Evolutionary conservation across 2,888 invertebrate species (phyloP), one percentile per base, ranked within the genome.

Genomic region (Dysmachus trigonus): DNA sequence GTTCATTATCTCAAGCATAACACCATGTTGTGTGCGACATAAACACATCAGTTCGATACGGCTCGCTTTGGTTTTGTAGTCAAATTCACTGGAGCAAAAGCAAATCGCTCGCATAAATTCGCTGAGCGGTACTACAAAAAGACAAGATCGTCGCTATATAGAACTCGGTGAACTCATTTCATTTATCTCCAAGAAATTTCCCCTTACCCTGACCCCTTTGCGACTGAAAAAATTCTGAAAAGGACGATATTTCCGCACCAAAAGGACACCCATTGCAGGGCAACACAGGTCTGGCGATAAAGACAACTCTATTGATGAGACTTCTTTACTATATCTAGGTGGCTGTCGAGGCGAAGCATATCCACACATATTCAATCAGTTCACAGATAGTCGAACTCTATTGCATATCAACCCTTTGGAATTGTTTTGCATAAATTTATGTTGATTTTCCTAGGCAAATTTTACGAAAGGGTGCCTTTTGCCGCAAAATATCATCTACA

Each of bases 151-250:
- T 71, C 27, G 18, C 82, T 71, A 22, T 82, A 27, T 41, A 72
- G 72, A 83, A 71, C 38, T 83, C 38, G 47, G 71, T 83, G 72
- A 83, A 83, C 83, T 82, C 83, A 83, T 72, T 72, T 72, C 72
- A 83, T 83, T 18, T 35, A 71, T 38, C 72, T 83, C 83, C 72
- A 72, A 83, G 27, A 41, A 18, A 72, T 41, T 72, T 83, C 72
- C 83, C 27, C 31, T 72, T 72, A 7, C 72, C 72, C 27, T 83
- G 30, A 30, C 83, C 72, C 30, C 33, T 27, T 83, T 72, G 71
- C 62, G 22, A 33, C 31, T 72, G 41, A 27, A 27, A 72, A 72
- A 72, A 30, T 47, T 33, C 18, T 53, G 72, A 38, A 71, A 72
- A 53, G 31, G 38, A 18, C 51, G 35, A 71, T 7, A 82, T 41